phyloP scores from a whole-genome alignment of 2,113 vertebrate genomes.

The Zosterops pallidus region DNA sequence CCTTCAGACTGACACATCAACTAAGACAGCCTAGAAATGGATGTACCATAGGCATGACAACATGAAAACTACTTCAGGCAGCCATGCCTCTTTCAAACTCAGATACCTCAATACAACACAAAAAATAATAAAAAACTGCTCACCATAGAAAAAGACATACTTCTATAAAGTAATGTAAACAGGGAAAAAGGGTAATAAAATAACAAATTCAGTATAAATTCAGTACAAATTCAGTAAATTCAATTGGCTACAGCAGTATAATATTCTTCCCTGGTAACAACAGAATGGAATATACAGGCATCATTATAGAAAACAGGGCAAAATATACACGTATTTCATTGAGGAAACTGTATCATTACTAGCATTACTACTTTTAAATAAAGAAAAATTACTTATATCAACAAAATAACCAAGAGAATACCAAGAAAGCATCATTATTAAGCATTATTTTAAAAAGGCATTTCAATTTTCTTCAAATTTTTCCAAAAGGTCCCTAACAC shows the following conservation, averaged over 20 bases:
- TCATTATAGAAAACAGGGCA: neutral
- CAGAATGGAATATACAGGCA: neutral
- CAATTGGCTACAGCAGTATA: neutral
- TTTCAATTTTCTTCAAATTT: neutral
- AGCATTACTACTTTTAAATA: neutral
- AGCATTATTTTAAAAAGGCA: neutral
- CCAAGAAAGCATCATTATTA: neutral
- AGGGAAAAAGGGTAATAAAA: neutral
- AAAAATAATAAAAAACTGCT: neutral
- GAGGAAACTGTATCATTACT: neutral
- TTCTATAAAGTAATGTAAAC: neutral
- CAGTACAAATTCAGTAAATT: neutral
- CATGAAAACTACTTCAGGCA: neutral
- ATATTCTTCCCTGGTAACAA: neutral
- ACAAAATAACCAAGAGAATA: neutral
- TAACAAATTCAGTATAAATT: neutral
- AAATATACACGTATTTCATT: neutral
- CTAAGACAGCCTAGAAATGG: neutral
- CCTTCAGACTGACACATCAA: neutral
- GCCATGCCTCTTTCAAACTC: neutral
- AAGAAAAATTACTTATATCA: neutral
- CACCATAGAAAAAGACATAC: neutral
- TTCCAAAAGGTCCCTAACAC: neutral
- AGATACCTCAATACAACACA: neutral
- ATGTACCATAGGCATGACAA: neutral